A percentile compares a stretch with the other conserved stretches of the same genome.
These are phyloP conservation scores for Amazona finschi DNA, from an alignment of 2,797 vertebrate species.

Conservation along the genomic window DNA sequence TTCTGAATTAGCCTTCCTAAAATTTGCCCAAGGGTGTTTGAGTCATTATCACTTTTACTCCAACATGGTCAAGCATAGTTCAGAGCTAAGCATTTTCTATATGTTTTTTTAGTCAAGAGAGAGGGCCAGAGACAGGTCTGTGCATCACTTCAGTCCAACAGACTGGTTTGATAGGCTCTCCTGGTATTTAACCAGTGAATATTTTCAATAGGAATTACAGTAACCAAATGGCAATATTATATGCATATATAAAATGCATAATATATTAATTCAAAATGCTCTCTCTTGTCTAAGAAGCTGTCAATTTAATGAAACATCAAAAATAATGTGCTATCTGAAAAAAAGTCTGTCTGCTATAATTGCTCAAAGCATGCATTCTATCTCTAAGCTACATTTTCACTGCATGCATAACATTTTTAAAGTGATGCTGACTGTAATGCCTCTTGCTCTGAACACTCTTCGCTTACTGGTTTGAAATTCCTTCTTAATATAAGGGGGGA, in stretches of 20 bases:
- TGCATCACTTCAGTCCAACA: not conserved
- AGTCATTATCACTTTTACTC: not conserved
- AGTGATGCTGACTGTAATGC: not conserved
- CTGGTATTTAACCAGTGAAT: not conserved
- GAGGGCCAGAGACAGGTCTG: not conserved
- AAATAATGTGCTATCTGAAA: not conserved
- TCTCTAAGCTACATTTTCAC: slow-evolving; percentile 18
- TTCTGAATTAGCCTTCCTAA: not conserved
- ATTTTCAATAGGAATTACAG: not conserved
- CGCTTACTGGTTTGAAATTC: not conserved
- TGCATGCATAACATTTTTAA: not conserved
- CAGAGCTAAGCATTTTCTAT: not conserved
- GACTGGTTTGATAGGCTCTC: not conserved
- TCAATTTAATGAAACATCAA: slow-evolving; percentile 17
- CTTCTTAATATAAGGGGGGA: not conserved
- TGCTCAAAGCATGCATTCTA: not conserved
- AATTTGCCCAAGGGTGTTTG: not conserved
- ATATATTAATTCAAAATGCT: not conserved
- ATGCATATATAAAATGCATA: not conserved
- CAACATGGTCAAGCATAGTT: fast-evolving
- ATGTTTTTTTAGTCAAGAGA: not conserved
- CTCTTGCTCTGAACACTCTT: not conserved
- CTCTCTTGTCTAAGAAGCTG: not conserved
- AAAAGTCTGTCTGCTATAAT: not conserved
- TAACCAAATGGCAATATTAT: not conserved